A percentile compares a stretch with the other conserved stretches of the same genome.
Conservation (phyloP, 2,113 vertebrate species). For the Natator depressus region DNA sequence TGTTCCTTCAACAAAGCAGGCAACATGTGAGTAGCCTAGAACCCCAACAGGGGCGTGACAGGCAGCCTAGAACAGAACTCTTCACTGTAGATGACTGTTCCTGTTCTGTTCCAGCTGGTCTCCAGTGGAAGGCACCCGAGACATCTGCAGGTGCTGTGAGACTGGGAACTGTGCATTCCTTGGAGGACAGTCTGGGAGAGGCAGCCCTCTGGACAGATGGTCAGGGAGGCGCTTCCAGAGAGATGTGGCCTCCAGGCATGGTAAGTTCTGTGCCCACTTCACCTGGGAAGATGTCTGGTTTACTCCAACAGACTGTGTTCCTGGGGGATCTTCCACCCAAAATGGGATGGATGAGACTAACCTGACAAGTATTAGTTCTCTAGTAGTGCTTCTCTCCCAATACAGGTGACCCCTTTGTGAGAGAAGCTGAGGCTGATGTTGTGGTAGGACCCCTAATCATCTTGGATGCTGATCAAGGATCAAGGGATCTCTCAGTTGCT, state of each 20-base stretch:
- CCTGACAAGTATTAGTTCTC: too few species aligned
- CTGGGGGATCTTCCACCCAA: too few species aligned
- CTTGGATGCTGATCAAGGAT: background rate
- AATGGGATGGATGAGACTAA: too few species aligned
- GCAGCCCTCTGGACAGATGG: background rate
- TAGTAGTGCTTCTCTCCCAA: background rate
- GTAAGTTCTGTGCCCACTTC: constrained; percentile 6
- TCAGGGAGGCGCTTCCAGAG: background rate
- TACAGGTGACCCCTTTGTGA: background rate
- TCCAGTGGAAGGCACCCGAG: too few species aligned
- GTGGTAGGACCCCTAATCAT: constrained; percentile 62
- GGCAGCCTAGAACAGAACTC: too few species aligned
- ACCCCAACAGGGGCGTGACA: too few species aligned
- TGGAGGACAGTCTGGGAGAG: background rate
- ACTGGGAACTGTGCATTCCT: too few species aligned
- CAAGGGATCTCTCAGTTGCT: background rate
- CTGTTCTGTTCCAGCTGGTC: too few species aligned
- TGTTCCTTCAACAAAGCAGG: background rate
- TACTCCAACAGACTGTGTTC: too few species aligned
- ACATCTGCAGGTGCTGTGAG: too few species aligned
- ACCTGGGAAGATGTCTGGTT: background rate
- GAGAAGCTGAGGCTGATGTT: constrained; percentile 33
- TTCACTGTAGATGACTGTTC: too few species aligned
- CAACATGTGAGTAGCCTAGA: background rate
- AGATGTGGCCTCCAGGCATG: background rate